phyloP scores from a whole-genome alignment of 2,888 invertebrate species.

The Andrena camellia region DNA sequence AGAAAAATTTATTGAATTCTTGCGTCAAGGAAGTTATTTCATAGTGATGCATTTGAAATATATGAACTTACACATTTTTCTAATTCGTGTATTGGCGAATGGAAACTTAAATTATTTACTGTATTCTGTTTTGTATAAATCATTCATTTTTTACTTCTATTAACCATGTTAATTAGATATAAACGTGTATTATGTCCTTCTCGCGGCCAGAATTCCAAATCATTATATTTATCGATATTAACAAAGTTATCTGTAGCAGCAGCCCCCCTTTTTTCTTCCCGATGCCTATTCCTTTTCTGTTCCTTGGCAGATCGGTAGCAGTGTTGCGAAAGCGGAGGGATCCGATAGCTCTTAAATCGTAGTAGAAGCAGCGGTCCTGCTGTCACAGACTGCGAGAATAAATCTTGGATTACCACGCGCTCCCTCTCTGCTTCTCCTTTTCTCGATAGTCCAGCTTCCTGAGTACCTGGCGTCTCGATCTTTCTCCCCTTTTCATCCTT shows the following conservation, averaged over 20 bases:
- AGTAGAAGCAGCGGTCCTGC: conserved; percentile 68
- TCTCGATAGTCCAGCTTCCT: conserved; percentile 55
- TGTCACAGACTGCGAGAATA: conserved; percentile 80
- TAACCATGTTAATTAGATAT: too few relatives aligned
- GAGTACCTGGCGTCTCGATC: conserved; percentile 67
- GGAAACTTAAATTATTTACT: too few relatives aligned
- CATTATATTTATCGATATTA: conserved; percentile 2
- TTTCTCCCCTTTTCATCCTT: conserved; percentile 44
- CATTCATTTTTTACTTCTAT: too few relatives aligned
- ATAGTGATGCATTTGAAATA: too few relatives aligned
- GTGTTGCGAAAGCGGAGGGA: conserved; percentile 59
- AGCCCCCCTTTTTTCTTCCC: neutral
- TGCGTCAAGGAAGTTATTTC: too few relatives aligned
- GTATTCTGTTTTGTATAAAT: too few relatives aligned
- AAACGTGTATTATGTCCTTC: too few relatives aligned
- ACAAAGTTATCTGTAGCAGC: conserved; percentile 9
- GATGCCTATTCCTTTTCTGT: conserved; percentile 20
- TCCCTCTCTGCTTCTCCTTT: conserved; percentile 64
- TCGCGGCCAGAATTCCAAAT: too few relatives aligned
- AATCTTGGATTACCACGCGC: conserved; percentile 83
- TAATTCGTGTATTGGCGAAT: too few relatives aligned
- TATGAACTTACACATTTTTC: too few relatives aligned
- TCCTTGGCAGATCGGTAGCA: conserved; percentile 40
- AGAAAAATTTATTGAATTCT: too few relatives aligned
- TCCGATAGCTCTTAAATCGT: conserved; percentile 74